phyloP scores from a whole-genome alignment of 2,797 vertebrate genomes.

The Natrix natrix region DNA sequence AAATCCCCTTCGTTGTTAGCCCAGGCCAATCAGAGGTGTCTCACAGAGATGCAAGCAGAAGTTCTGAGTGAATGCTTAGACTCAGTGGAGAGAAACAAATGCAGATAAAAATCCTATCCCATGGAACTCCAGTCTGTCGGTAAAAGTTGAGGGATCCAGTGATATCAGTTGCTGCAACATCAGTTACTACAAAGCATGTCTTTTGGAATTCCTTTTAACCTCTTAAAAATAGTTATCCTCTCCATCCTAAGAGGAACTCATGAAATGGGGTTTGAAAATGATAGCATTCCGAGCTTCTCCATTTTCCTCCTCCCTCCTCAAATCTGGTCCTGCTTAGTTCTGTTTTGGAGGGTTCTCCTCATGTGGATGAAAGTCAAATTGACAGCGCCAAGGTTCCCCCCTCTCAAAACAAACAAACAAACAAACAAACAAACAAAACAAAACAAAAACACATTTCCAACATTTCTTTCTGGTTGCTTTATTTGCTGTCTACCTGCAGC shows the following conservation, averaged over 20 bases:
- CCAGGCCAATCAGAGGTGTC: background rate
- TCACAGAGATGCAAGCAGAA: background rate
- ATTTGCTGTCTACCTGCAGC: background rate
- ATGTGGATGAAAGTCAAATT: background rate
- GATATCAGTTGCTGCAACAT: background rate
- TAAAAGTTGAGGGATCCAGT: background rate
- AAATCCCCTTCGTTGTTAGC: background rate
- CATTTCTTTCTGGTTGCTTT: background rate
- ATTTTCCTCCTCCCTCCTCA: background rate
- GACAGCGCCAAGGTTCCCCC: background rate
- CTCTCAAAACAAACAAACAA: no score
- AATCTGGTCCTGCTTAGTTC: background rate
- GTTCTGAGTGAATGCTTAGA: background rate
- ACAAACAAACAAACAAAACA: no score
- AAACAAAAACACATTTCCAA: background rate
- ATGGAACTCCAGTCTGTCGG: background rate
- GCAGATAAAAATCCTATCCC: background rate
- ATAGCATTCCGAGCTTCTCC: background rate
- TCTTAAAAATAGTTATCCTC: background rate
- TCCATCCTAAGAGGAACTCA: background rate
- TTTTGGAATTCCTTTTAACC: background rate
- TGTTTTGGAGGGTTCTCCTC: background rate
- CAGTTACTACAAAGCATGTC: background rate
- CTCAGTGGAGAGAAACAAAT: background rate
- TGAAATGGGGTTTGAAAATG: background rate